Evolutionary conservation across 1,140 invertebrate genomes (phyloP), one percentile per base, ranked within the genome.

Genomic region (Mactra quadrangularis): DNA sequence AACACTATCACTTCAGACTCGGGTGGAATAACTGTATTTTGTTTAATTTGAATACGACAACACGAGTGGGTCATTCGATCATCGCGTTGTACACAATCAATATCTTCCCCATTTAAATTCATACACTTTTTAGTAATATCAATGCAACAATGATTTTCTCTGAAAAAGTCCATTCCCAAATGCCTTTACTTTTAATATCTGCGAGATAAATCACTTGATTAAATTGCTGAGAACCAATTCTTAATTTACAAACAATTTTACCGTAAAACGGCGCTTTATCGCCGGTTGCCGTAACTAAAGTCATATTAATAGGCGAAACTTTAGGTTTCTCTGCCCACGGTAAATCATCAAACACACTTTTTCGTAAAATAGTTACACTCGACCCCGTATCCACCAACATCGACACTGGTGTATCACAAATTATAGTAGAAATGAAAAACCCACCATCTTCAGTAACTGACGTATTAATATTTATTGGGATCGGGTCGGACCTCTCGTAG

Each of bases 261-360:
- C 66, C 82, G 19, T 33, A 25, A 78, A 82, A 82, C 11, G 82
- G 78, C 15, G 71, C 19, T 38, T 15, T 33, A 19, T 86, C 77
- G 15, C 82, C 85, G 11, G 85, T 78, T 27, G 77, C 85, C 9
- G 85, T 84, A 22, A 57, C 29, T 17, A 86, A 31, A n/a, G 50
- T 78, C 7, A 68, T 27, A n/a, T 82, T 53, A 29, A 74, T 62
- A 13, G 57, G 57, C 27, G 59, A 31, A 25, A n/a, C n/a, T n/a
- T n/a, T n/a, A n/a, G n/a, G n/a, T n/a, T n/a, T n/a, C n/a, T n/a
- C n/a, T n/a, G n/a, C n/a, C n/a, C n/a, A n/a, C n/a, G n/a, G n/a
- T n/a, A n/a, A n/a, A n/a, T n/a, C n/a, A n/a, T n/a, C n/a, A n/a
- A n/a, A n/a, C n/a, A n/a, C n/a, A n/a, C 59, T 45, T n/a, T 47